Conservation (phyloP, 1,140 invertebrate genomes). For the Samia ricini region DNA sequence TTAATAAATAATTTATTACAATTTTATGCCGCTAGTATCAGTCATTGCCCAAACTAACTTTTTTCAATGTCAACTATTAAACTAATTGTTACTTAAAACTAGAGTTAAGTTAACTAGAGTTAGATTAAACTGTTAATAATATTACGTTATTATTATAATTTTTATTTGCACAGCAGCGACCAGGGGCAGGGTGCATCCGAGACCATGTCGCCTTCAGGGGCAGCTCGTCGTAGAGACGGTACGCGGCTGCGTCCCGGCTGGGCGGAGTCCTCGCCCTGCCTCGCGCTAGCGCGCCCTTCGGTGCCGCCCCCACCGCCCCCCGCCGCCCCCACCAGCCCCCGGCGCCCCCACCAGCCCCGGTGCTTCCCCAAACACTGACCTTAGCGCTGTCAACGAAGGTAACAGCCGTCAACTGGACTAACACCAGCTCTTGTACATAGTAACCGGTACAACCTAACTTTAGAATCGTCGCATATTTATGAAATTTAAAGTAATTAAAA, state of each 20-base stretch:
- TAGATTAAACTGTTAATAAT: too few relatives aligned
- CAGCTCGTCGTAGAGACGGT: constrained; percentile 31
- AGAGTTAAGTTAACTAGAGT: too few relatives aligned
- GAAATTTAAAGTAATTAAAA: too few relatives aligned
- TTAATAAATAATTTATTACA: too few relatives aligned
- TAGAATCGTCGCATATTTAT: too few relatives aligned
- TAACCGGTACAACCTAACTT: too few relatives aligned
- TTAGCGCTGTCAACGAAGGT: constrained; percentile 74
- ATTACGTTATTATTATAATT: too few relatives aligned
- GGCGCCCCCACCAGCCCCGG: constrained; percentile 35
- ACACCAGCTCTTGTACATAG: not conserved
- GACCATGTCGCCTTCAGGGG: not conserved
- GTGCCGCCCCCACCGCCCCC: constrained; percentile 38
- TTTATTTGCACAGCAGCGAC: constrained; percentile 50
- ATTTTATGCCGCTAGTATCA: too few relatives aligned
- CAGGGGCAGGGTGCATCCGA: constrained; percentile 25
- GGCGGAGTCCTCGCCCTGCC: constrained; percentile 29
- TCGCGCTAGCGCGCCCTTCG: constrained; percentile 26
- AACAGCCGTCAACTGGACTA: constrained; percentile 50
- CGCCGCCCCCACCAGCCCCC: constrained; percentile 15
- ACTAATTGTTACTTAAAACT: too few relatives aligned
- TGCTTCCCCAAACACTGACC: constrained; percentile 42
- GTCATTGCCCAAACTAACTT: too few relatives aligned
- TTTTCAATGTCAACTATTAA: too few relatives aligned
- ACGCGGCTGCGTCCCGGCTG: constrained; percentile 35